A percentile compares a stretch with the other conserved stretches of the same genome.
phyloP scores from a whole-genome alignment of 2,888 invertebrate genomes.

The Diplolepis rosae region DNA sequence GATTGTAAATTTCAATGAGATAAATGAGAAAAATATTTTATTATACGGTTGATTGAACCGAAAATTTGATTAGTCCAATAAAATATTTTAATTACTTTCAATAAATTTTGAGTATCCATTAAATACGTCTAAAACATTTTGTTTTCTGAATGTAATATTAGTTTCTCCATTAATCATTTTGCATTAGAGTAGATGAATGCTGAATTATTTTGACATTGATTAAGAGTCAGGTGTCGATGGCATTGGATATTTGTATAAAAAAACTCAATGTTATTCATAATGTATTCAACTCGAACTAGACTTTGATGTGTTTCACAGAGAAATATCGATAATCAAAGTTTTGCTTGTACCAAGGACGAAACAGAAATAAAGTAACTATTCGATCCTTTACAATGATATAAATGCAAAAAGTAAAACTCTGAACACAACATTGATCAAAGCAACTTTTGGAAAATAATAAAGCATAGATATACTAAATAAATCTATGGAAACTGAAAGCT shows the following conservation, averaged over 20 bases:
- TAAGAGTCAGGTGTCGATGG: background rate
- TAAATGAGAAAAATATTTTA: no score
- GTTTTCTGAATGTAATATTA: no score
- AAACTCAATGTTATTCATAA: background rate
- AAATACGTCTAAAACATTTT: no score
- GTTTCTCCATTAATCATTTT: background rate
- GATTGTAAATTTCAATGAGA: no score
- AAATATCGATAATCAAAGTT: background rate
- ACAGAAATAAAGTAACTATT: background rate
- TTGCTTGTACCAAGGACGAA: no score
- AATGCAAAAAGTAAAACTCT: background rate
- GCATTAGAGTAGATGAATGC: background rate
- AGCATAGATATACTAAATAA: no score
- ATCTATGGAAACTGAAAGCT: no score
- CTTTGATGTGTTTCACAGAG: background rate
- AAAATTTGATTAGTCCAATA: no score
- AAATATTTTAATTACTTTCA: no score
- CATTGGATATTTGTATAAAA: background rate
- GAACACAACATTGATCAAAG: background rate
- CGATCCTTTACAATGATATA: slow-evolving; percentile 1
- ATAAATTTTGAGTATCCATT: no score
- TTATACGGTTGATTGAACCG: no score
- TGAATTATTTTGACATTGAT: background rate
- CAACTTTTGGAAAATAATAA: no score
- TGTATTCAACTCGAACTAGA: background rate